phyloP scores from a whole-genome alignment of 2,113 vertebrate genomes.

The Hemiscyllium ocellatum region DNA sequence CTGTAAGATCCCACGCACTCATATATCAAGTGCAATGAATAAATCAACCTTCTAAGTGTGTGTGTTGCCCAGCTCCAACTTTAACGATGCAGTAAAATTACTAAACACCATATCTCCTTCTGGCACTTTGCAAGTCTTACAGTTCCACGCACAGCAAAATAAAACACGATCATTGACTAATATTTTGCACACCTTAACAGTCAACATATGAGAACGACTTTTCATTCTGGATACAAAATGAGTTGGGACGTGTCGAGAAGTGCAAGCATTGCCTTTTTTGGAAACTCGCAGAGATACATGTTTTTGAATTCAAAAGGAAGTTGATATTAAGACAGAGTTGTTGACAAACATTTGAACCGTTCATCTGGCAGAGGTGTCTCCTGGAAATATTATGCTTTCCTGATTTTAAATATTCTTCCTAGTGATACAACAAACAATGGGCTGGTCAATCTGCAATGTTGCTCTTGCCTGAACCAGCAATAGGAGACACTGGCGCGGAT shows the following conservation, averaged over 20 bases:
- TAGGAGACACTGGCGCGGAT: not conserved
- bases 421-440: not conserved
- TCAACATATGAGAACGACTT: not conserved
- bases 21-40: not conserved
- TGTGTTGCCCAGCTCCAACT: not conserved
- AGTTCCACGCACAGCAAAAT: not conserved
- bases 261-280: not conserved
- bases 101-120: not conserved
- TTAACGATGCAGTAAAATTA: not conserved
- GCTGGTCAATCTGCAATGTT: not conserved
- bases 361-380: not conserved
- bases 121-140: not conserved
- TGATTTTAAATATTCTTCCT: too few species aligned
- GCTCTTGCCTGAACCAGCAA: not conserved
- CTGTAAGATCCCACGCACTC: not conserved
- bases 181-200: not conserved
- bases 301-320: not conserved
- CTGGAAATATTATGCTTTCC: not conserved
- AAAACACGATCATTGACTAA: not conserved
- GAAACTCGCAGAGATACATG: not conserved
- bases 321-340: not conserved
- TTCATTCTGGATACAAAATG: too few species aligned
- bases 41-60: not conserved
- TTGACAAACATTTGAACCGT: not conserved
- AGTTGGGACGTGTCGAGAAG: not conserved